Evolutionary conservation across 2,888 invertebrate genomes (phyloP), one percentile per base, ranked within the genome.

Genomic region (Dione vanillae): DNA sequence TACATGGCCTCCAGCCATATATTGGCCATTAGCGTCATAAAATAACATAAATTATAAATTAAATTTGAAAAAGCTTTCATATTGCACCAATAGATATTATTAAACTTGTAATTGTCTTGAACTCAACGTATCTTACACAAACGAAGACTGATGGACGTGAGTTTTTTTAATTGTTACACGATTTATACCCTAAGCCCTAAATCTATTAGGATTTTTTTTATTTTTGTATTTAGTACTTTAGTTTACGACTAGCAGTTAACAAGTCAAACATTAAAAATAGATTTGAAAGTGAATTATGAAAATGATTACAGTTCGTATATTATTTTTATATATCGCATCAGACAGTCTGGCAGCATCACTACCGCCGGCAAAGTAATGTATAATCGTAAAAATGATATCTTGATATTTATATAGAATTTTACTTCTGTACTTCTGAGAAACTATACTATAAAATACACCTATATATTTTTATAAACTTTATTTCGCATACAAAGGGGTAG

Each of bases 261-360:
- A 0, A 12, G 41, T 19, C 52, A 12, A 6, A n/a, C n/a, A n/a
- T n/a, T n/a, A n/a, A n/a, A 45, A 27, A 45, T 45, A 61, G 11
- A 56, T 75, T 73, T 76, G 62, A 74, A 72, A 71, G 47, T 65
- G 67, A 72, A 74, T 66, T 74, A 76, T 77, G 65, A 67, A 64
- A 73, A 70, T 84, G 83, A 84, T 84, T 84, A 83, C 78, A 76
- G 78, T 72, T 81, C 81, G 19, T 83, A 83, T 82, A 82, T 83
- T 80, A 80, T 76, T 68, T 72, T 72, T 70, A 71, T 58, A 56
- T 54, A 65, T 37, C 70, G 52, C 58, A 66, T 70, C 75, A 76
- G 76, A 76, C 75, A 56, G 71, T 73, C 75, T 76, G 75, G 74
- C 74, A 68, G 20, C 75, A 51, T 67, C 51, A 41, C 56, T 69